Base-by-base conservation (phyloP, 2,113 vertebrate genomes). In the Archilochus colubris region DNA sequence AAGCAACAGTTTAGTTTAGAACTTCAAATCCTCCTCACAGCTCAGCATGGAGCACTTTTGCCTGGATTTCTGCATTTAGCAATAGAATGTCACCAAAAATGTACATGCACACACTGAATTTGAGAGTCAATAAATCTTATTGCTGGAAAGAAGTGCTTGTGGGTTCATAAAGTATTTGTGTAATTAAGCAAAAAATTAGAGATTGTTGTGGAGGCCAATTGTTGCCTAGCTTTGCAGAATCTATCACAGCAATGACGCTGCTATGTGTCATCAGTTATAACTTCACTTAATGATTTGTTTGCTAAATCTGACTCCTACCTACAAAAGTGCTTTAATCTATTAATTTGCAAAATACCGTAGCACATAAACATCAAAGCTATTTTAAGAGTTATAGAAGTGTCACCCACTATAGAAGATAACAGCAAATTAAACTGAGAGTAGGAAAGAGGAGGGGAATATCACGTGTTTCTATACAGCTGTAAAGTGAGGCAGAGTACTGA, bases 241-340 rank as follows among this genome's bases (percentile, higher is more conserved):
- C 96, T 20, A 9, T 68, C 88, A 54, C 31, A 59, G 93, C 86
- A 97, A 95, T 93, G 86, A 84, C n/a, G 58, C 88, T 93, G 90
- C 97, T 93, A 63, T 89, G 53, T 93, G 92, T 90, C 93, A 97
- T 96, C 88, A 89, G 82, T 33, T 87, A 64, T 94, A 96, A 96
- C 91, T 96, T 96, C 90, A 75, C 96, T 96, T 92, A 97, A 96
- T 95, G 90, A 89, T 66, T 96, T 96, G 88, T 97, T 96, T 95
- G 91, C 86, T 89, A 83, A 96, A 95, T 88, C 95, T 88, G 82
- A 94, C 88, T 97, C 82, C 95, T 92, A 97, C 94, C 69, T 72
- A 92, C 57, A 64, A 93, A 97, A 96, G 80, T 72, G 72, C 83
- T 95, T 96, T 96, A 97, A 80, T 89, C 95, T 85, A 95, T 96